Evolutionary conservation across 2,797 vertebrate species (phyloP).

Genomic region (Rhinichthys osculus): DNA sequence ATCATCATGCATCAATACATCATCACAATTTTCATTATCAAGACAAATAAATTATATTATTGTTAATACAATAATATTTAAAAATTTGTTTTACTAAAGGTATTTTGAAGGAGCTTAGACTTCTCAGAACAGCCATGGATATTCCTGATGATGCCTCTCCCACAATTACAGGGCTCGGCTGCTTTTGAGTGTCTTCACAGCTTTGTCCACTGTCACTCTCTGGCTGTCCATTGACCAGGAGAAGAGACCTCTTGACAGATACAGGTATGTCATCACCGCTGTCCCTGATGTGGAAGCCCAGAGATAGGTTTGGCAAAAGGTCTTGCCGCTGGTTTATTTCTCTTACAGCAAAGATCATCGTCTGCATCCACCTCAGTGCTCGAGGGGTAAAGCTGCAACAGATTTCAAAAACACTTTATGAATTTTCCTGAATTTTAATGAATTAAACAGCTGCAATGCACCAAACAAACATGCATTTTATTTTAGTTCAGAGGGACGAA

Average conservation of each 20-base stretch:
- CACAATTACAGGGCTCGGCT: slow-evolving; percentile 72
- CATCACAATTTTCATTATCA: neutral
- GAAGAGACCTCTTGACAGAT: too few relatives aligned
- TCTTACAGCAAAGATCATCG: slow-evolving; percentile 75
- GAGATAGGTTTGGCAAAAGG: too few relatives aligned
- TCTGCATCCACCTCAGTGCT: slow-evolving; percentile 76
- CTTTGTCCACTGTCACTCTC: too few relatives aligned
- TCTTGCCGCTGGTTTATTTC: slow-evolving; percentile 74
- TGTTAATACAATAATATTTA: neutral
- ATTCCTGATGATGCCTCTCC: slow-evolving; percentile 75
- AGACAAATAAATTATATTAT: neutral
- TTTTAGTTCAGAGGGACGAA: neutral
- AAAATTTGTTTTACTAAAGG: slow-evolving; percentile 68
- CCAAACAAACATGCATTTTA: neutral
- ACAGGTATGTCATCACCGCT: too few relatives aligned
- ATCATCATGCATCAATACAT: neutral
- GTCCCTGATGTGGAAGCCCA: too few relatives aligned
- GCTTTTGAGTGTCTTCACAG: slow-evolving; percentile 60
- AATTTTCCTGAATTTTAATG: too few relatives aligned
- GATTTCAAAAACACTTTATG: neutral
- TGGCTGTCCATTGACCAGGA: too few relatives aligned
- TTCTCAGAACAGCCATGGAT: slow-evolving; percentile 74
- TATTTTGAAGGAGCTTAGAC: slow-evolving; percentile 72
- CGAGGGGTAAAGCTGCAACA: slow-evolving; percentile 71
- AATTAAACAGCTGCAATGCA: too few relatives aligned